Evolutionary conservation across 1,140 invertebrate genomes (phyloP).

Genomic region (Macrobrachium rosenbergii): DNA sequence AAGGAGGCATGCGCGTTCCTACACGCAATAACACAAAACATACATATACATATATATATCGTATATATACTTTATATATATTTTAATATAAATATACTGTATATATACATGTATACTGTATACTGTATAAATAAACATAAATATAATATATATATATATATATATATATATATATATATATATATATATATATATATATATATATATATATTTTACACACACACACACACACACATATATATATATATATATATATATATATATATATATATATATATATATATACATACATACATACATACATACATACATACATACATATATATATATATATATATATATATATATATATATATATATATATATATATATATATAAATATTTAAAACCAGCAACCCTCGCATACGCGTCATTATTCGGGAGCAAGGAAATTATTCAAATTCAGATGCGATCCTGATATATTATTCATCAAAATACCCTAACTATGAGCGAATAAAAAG

Average conservation of each 20-base stretch:
- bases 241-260: constrained; percentile 1
- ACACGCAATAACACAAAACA: no score
- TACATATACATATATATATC: neutral
- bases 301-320: neutral
- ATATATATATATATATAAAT: neutral
- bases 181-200: neutral
- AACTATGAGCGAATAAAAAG: no score
- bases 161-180: constrained; percentile 6
- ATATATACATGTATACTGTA: no score
- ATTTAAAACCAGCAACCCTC: neutral
- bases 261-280: constrained; percentile 11
- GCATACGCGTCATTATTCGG: no score
- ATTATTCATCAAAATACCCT: no score
- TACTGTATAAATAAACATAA: no score
- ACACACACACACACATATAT: neutral
- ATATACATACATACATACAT: neutral
- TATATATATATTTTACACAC: neutral
- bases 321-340: constrained; percentile 9
- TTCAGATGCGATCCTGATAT: no score
- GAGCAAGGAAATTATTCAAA: no score
- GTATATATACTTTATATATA: neutral
- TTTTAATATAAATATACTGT: no score
- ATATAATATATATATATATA: neutral
- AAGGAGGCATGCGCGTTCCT: no score
- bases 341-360: constrained; percentile 21